Percentiles rank a stretch among this genome's conserved stretches.
Evolutionary conservation across 2,888 invertebrate genomes (phyloP).

Genomic region (Protodeltote pygarga): DNA sequence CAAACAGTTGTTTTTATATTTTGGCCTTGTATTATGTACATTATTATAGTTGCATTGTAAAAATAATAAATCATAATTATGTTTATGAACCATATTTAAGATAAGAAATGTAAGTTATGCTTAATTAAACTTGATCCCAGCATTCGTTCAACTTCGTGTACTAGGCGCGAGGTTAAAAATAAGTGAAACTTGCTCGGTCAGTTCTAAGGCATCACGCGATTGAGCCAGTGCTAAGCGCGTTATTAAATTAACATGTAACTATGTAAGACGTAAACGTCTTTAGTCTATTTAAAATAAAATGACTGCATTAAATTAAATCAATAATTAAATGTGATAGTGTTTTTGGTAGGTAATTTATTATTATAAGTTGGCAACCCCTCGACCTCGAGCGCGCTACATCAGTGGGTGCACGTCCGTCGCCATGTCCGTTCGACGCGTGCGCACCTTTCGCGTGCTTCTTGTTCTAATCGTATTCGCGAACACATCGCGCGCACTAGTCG

Average conservation of each 20-base stretch:
- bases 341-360: constrained; percentile 31
- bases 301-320: too few relatives aligned
- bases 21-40: too few relatives aligned
- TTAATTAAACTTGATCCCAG: constrained; percentile 4
- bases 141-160: too few relatives aligned
- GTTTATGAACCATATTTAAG: too few relatives aligned
- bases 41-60: too few relatives aligned
- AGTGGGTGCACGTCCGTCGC: constrained; percentile 73
- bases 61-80: too few relatives aligned
- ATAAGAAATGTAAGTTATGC: constrained; percentile 1
- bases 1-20: too few relatives aligned
- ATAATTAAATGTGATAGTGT: not conserved
- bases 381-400: constrained; percentile 62
- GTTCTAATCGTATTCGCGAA: constrained; percentile 63
- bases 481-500: constrained; percentile 77
- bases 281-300: too few relatives aligned
- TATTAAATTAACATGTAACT: constrained; percentile 23
- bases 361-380: constrained; percentile 62
- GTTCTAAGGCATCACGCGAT: constrained; percentile 24
- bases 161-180: constrained; percentile 11
- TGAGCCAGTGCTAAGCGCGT: constrained; percentile 15
- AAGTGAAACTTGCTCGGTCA: constrained; percentile 26
- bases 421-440: constrained; percentile 72
- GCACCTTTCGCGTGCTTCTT: constrained; percentile 65
- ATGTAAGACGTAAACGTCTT: too few relatives aligned